phyloP scores from a whole-genome alignment of 2,113 vertebrate genomes.

The Elgaria multicarinata region DNA sequence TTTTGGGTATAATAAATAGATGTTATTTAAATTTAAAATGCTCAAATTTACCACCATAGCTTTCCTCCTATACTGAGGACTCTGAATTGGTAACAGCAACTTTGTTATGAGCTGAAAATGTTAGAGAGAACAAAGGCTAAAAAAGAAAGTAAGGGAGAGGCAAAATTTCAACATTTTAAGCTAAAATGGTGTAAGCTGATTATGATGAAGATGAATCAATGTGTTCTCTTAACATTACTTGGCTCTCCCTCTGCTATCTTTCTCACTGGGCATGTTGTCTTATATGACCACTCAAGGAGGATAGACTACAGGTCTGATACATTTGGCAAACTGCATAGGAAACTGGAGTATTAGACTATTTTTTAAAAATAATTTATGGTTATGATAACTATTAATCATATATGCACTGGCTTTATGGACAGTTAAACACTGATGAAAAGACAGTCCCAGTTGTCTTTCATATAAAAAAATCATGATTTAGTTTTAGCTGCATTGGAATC shows the following conservation, averaged over 20 bases:
- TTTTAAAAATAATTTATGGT: background rate
- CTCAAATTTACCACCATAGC: background rate
- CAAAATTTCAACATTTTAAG: background rate
- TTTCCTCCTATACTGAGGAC: background rate
- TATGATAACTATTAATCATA: background rate
- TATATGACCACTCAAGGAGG: background rate
- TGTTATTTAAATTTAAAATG: background rate
- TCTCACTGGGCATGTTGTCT: background rate
- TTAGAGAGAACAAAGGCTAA: background rate
- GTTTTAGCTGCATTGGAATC: background rate
- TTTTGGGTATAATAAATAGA: background rate
- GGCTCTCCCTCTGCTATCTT: background rate
- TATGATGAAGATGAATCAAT: background rate
- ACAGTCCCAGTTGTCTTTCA: background rate
- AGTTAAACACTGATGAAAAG: conserved; percentile 22
- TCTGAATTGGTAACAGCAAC: background rate
- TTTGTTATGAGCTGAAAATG: background rate
- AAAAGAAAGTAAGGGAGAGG: background rate
- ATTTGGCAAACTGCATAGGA: background rate
- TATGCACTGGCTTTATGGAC: background rate
- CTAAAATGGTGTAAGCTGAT: background rate
- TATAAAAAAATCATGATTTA: background rate
- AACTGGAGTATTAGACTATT: accelerated
- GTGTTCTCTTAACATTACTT: background rate
- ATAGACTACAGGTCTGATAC: background rate